Conservation (phyloP, 2,113 vertebrate species). For the Nycticryphes semicollaris region DNA sequence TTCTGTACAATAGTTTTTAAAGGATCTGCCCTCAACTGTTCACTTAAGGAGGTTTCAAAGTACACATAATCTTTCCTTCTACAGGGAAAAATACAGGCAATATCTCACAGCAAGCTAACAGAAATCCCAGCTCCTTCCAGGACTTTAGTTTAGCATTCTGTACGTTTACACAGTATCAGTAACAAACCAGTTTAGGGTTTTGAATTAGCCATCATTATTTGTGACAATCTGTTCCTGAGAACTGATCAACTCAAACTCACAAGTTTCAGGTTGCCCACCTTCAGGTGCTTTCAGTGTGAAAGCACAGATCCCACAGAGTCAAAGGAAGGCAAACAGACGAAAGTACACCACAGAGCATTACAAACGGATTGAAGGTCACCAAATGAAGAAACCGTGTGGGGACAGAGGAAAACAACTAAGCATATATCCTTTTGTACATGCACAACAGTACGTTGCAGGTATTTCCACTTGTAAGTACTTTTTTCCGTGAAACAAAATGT, state of each 20-base stretch:
- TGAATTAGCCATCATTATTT: neutral
- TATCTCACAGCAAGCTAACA: neutral
- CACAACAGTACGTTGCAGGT: neutral
- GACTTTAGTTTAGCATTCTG: neutral
- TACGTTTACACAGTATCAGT: neutral
- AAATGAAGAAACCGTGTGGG: neutral
- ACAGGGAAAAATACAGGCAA: neutral
- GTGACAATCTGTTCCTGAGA: neutral
- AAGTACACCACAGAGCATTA: neutral
- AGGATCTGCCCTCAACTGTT: neutral
- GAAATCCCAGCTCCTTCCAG: neutral
- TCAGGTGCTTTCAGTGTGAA: neutral
- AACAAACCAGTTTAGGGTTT: neutral
- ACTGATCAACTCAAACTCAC: neutral
- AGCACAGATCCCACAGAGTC: neutral
- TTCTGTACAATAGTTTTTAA: neutral
- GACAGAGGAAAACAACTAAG: neutral
- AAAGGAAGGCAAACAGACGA: neutral
- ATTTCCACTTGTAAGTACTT: neutral
- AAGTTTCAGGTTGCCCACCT: neutral
- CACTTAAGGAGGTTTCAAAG: neutral
- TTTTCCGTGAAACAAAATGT: neutral
- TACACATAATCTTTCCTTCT: neutral
- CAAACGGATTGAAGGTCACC: accelerated
- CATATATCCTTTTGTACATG: neutral